Evolutionary conservation across 2,888 invertebrate genomes (phyloP), one percentile per base, ranked within the genome.

Genomic region (Xestoiulus laeticollis): DNA sequence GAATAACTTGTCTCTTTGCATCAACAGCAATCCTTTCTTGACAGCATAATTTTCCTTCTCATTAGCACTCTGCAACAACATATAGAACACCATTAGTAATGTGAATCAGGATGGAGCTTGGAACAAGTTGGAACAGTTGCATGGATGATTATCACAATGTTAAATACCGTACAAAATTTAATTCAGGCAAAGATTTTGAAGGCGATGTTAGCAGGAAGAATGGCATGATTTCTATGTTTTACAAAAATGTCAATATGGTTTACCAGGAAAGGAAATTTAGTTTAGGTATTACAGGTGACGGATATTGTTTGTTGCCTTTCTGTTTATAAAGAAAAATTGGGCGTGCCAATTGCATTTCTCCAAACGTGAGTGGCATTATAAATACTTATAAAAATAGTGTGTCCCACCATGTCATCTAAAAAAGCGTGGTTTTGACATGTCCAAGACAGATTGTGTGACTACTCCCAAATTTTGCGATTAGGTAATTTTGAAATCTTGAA

Each of bases 1-100:
- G 92, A 94, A 94, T 87, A 94, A 92, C 90, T 94, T 93, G 91
- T 94, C 94, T 88, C 94, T 92, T 90, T 94, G 94, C 91, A 94
- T 94, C 94, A 94, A 94, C 88, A 94, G 92, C 85, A 94, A 92
- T 88, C 94, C 94, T 88, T 94, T 93, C 91, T 94, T 94, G 91
- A 94, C 94, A 89, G 94, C 94, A 14, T 33, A 88, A 43, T 88
- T 88, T 43, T 88, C 88, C 82, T 88, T 87, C 48, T 88, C 88
- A 14, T 85, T 26, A 1, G 87, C 26, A 88, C 88, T 88, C 88
- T 88, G 85, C 32, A 88, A 85, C 16, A 84, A 38, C 33, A 84
- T n/a, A n/a, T 38, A 1, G 33, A 84, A 33, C 5, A 6, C 38
- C 1, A 84, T 43, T 33, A 43, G 33, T 33, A 14, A 14, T n/a